Evolutionary conservation across 2,888 invertebrate species (phyloP).

Genomic region (Apoda limacodes): DNA sequence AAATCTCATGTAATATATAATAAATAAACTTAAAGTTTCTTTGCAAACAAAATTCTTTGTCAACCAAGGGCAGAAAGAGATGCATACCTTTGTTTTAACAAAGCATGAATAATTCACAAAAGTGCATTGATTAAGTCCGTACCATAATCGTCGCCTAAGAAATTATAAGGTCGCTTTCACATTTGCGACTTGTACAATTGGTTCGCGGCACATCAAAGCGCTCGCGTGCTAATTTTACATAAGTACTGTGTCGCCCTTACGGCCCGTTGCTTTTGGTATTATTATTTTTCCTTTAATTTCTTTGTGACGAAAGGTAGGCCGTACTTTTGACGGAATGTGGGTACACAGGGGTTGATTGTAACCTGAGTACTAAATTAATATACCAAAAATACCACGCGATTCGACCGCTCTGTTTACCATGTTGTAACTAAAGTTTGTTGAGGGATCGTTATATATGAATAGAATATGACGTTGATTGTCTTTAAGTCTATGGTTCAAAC

Average conservation of each 20-base stretch:
- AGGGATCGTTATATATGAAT: slow-evolving; percentile 65
- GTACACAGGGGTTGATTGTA: slow-evolving; percentile 49
- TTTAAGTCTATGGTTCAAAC: slow-evolving; percentile 37
- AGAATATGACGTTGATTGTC: slow-evolving; percentile 37
- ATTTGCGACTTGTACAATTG: slow-evolving; percentile 50
- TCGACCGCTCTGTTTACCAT: slow-evolving; percentile 48
- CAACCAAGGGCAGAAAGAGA: too few relatives aligned
- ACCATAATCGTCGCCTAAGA: slow-evolving; percentile 38
- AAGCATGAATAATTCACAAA: too few relatives aligned
- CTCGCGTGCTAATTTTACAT: slow-evolving; percentile 63
- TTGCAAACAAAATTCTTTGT: too few relatives aligned
- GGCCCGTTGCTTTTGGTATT: slow-evolving; percentile 41
- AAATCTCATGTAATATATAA: too few relatives aligned
- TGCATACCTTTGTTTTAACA: too few relatives aligned
- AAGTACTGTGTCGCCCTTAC: slow-evolving; percentile 60
- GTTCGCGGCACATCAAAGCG: slow-evolving; percentile 61
- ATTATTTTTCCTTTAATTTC: slow-evolving; percentile 57
- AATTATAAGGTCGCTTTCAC: slow-evolving; percentile 55
- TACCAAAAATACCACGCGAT: slow-evolving; percentile 53
- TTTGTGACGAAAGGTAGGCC: slow-evolving; percentile 53
- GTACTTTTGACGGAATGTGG: slow-evolving; percentile 32
- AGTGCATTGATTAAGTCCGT: slow-evolving; percentile 28
- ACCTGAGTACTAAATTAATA: slow-evolving; percentile 65
- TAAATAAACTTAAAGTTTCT: too few relatives aligned
- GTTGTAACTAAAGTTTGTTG: slow-evolving; percentile 49